Evolutionary conservation across 2,113 vertebrate species (phyloP), one percentile per base, ranked within the genome.

Genomic region (Stomatorhinus ivindoensis): DNA sequence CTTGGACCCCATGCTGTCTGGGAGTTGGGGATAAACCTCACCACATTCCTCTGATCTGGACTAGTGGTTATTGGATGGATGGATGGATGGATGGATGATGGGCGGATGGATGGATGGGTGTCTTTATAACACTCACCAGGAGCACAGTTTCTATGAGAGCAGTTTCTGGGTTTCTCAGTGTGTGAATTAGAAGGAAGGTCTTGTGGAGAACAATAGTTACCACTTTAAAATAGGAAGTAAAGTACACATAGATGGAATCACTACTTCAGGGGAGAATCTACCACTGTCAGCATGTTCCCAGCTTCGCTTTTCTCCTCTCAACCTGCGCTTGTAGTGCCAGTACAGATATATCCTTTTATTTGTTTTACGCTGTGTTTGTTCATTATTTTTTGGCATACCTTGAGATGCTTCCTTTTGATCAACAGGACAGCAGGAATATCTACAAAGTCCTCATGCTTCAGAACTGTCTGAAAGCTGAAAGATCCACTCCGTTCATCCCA

Each of bases 401-500:
- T 48, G 83, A 86, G 50, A 53, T 53, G 17, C 39, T 53, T n/a
- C 50, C 50, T 35, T 87, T 51, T 35, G 85, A 87, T 55, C 85
- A 87, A 53, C 19, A 8, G 15, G 50, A 87, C n/a, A 42, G 85
- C n/a, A 13, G 11, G n/a, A 87, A 35, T 87, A 27, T 48, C 50
- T 39, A 39, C n/a, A 39, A 1, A 53, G 47, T 48, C 44, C 69
- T 51, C 15, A 0, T 42, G 27, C 50, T 51, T 51, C 50, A 31
- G 31, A 13, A 21, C 3, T 51, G 10, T 15, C 31, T 39, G 9
- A 17, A 19, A 53, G 31, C 47, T 50, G 27, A 51, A 24, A 50
- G 24, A 51, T 88, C 88, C 65, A 88, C 76, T 47, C 47, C 4
- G 27, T 88, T 51, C 76, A 69, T 51, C 73, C 88, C 31, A 42